Conservation (phyloP, 2,888 invertebrate species). For the Glyphotaelius pellucidus region DNA sequence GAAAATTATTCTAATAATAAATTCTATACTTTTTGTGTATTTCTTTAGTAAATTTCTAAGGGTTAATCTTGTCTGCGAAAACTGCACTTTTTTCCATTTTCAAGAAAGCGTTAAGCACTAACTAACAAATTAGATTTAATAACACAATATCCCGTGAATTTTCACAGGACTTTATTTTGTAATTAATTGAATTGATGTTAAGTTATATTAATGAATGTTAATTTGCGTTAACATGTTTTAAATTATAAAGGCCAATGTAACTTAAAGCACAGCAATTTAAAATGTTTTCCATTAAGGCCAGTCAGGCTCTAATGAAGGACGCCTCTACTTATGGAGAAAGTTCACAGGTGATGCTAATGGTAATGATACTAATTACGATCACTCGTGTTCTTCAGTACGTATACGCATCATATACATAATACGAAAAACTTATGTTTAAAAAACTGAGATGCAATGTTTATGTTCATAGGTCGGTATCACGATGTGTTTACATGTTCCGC, state of each 20-base stretch:
- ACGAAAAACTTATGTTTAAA: not conserved
- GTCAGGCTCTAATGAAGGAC: not conserved
- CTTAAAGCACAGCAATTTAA: not conserved
- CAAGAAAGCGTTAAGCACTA: no score
- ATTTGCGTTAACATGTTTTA: not conserved
- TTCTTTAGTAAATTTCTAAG: no score
- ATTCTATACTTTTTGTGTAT: no score
- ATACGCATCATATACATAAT: not conserved
- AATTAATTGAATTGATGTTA: not conserved
- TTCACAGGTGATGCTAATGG: not conserved
- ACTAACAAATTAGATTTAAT: no score
- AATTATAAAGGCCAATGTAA: not conserved
- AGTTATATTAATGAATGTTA: not conserved
- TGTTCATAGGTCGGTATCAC: not conserved
- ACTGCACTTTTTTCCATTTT: no score
- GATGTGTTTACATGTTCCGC: not conserved
- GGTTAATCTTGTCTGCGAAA: no score
- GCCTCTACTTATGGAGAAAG: not conserved
- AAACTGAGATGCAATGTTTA: not conserved
- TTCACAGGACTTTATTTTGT: no score
- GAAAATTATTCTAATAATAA: no score
- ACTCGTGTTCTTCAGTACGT: not conserved
- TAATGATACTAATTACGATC: not conserved
- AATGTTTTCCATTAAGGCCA: not conserved
- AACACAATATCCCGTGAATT: no score